Evolutionary conservation across 2,797 vertebrate genomes (phyloP).

Genomic region (Rhabdophis nuchalis): DNA sequence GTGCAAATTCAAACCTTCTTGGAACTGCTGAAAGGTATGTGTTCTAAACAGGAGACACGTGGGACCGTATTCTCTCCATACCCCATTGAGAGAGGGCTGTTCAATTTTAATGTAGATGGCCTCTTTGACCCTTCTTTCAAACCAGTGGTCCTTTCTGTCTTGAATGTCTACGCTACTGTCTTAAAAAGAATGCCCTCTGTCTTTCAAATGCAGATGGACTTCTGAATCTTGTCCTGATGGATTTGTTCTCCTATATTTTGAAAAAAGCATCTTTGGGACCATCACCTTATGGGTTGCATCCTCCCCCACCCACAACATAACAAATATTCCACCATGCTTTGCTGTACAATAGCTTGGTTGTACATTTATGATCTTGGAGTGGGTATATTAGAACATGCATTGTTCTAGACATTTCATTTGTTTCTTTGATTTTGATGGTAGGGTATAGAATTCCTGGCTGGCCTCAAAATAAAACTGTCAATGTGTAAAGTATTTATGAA

Average conservation of each 20-base stretch:
- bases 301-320: neutral
- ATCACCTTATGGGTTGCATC: rapidly evolving
- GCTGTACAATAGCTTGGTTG: slow-evolving; percentile 7
- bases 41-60: neutral
- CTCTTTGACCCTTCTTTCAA: neutral
- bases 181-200: neutral
- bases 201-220: neutral
- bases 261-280: neutral
- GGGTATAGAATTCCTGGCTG: neutral
- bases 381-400: slow-evolving; percentile 5
- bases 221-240: neutral
- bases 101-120: neutral
- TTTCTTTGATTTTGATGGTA: slow-evolving; percentile 9
- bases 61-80: too few relatives aligned
- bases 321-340: neutral
- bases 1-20: neutral
- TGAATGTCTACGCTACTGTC: neutral
- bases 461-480: neutral
- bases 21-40: neutral
- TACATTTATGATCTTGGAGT: neutral
- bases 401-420: slow-evolving; percentile 5
- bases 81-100: neutral
- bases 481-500: too few relatives aligned
- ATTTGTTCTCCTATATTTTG: neutral
- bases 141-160: neutral